A percentile compares a stretch with the other conserved stretches of the same genome.
Conservation (phyloP, 35 echinoderm and acorn worm genomes). For the Acanthaster planci region DNA sequence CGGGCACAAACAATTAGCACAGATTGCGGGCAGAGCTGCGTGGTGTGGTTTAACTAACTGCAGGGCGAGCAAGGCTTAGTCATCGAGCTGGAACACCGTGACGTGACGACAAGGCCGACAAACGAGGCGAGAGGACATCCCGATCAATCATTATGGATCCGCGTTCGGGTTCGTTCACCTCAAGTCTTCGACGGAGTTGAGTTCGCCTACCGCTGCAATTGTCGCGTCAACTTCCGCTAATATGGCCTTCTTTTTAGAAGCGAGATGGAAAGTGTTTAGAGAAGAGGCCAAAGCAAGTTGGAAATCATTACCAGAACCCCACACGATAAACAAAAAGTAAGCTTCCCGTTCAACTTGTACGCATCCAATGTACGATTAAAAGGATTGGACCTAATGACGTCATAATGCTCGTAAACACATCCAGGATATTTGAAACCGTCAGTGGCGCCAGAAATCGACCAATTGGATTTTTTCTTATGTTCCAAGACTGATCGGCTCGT, state of each 20-base stretch:
- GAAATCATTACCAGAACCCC: no score
- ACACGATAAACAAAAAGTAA: no score
- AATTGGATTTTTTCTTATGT: no score
- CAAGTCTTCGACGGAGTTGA: background rate
- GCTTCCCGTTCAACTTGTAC: no score
- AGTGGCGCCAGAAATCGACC: no score
- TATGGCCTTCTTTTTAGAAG: background rate
- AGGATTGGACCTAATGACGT: no score
- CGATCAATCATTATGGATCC: constrained; percentile 25
- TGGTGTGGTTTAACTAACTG: no score
- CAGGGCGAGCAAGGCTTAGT: background rate
- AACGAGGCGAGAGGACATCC: background rate
- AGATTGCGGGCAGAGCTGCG: background rate
- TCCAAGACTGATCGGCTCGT: no score
- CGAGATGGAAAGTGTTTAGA: background rate
- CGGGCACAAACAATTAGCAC: constrained; percentile 4
- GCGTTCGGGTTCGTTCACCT: constrained; percentile 9
- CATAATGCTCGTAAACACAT: no score
- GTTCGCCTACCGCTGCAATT: constrained; percentile 4
- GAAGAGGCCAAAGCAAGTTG: background rate
- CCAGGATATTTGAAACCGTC: no score
- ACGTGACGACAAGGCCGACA: background rate
- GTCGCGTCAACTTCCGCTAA: constrained; percentile 12
- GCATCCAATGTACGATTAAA: no score
- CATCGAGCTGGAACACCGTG: background rate